A percentile compares a stretch with the other conserved stretches of the same genome.
These are phyloP conservation scores for Leptinotarsa haldemani DNA, from an alignment of 2,888 invertebrate species.

Conservation along the genomic window DNA sequence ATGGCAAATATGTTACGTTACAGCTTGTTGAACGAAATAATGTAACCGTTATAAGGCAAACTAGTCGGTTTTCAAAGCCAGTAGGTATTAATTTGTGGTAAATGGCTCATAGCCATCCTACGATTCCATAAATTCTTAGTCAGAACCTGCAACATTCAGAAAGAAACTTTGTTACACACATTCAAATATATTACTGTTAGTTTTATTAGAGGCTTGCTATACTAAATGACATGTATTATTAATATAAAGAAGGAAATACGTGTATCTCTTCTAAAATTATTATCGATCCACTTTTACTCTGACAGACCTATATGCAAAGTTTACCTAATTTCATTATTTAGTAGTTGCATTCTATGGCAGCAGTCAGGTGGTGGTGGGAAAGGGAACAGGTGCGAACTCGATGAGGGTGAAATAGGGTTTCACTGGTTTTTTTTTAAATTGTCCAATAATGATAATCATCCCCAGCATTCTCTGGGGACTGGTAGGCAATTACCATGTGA, in stretches of 20 bases:
- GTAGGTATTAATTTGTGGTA: no score
- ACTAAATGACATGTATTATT: no score
- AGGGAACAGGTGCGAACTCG: constrained; percentile 46
- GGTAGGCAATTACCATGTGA: constrained; percentile 29
- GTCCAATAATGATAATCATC: constrained; percentile 38
- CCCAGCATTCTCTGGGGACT: constrained; percentile 29
- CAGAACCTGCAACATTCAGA: no score
- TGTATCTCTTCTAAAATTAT: not conserved
- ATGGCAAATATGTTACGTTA: no score
- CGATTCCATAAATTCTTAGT: no score
- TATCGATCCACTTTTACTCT: not conserved
- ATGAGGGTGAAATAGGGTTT: constrained; percentile 37
- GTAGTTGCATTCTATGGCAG: constrained; percentile 24
- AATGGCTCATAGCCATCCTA: no score
- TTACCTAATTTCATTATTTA: constrained; percentile 21
- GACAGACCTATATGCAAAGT: constrained; percentile 10
- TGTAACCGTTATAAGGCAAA: no score
- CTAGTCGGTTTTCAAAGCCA: no score
- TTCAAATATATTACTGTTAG: no score
- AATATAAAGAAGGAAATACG: not conserved
- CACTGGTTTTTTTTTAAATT: constrained; percentile 37
- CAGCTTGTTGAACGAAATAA: no score
- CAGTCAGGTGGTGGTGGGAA: constrained; percentile 49
- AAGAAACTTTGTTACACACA: no score
- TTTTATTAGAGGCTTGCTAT: no score